Percentiles rank a stretch among this genome's conserved stretches.
Evolutionary conservation across 2,888 invertebrate genomes (phyloP).

Genomic region (Apamea sordens): DNA sequence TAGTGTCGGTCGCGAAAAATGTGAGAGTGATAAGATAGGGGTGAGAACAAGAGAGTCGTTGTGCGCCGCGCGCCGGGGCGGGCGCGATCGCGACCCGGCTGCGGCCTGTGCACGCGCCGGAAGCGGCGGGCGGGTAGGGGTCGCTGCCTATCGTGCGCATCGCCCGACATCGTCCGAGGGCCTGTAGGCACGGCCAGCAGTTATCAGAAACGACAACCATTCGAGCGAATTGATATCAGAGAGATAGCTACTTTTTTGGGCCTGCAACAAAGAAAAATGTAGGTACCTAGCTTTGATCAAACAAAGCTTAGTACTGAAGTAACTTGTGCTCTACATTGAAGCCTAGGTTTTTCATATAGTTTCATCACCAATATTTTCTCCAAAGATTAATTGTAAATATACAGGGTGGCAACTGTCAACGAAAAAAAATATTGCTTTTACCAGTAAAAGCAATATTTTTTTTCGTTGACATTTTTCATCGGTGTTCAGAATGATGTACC

Average conservation of each 20-base stretch:
- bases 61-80: conserved; percentile 73
- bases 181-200: conserved; percentile 54
- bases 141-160: conserved; percentile 73
- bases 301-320: background rate
- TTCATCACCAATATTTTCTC: background rate
- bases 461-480: background rate
- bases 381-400: background rate
- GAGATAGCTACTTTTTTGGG: conserved; percentile 35
- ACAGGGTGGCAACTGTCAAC: background rate
- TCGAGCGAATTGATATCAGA: conserved; percentile 26
- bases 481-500: no score
- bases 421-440: background rate
- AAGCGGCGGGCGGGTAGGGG: conserved; percentile 76
- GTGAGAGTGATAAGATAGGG: conserved; percentile 87
- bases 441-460: background rate
- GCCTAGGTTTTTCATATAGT: background rate
- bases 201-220: conserved; percentile 60
- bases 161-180: conserved; percentile 54
- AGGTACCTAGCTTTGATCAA: background rate
- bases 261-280: conserved; percentile 32
- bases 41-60: conserved; percentile 83
- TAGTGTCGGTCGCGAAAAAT: conserved; percentile 86
- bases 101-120: conserved; percentile 70
- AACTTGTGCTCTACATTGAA: background rate
- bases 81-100: conserved; percentile 62